phyloP scores from a whole-genome alignment of 2,797 vertebrate species.

The Sebastes trivittatus region DNA sequence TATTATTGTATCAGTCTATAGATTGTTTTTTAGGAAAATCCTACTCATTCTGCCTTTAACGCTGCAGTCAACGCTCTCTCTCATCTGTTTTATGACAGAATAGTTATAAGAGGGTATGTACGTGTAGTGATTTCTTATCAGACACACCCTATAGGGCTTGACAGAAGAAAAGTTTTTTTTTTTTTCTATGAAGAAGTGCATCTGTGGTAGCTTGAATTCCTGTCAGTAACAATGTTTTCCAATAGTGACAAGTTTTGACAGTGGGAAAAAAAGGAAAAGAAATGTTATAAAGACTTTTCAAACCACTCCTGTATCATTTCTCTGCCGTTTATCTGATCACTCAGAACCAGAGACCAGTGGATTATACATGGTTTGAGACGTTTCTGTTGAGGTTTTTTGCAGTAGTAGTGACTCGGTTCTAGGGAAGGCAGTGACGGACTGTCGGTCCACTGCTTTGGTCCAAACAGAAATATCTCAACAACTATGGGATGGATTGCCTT shows the following conservation, averaged over 20 bases:
- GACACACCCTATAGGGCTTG: not conserved
- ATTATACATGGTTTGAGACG: not conserved
- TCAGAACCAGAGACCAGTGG: not conserved
- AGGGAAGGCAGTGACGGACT: not conserved
- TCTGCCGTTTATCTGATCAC: not conserved
- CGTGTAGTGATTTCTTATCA: slow-evolving; percentile 11
- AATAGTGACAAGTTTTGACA: slow-evolving; percentile 2
- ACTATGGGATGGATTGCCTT: not conserved
- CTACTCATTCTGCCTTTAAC: not conserved
- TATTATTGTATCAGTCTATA: no score
- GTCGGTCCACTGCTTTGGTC: not conserved
- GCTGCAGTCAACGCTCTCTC: not conserved
- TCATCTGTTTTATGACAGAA: slow-evolving; percentile 9
- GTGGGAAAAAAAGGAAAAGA: not conserved
- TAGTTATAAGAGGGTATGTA: slow-evolving; percentile 5
- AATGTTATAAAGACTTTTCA: not conserved
- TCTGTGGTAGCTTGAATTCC: slow-evolving; percentile 8
- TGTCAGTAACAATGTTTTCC: slow-evolving; percentile 13
- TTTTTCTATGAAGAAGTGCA: not conserved
- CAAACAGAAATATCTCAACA: not conserved
- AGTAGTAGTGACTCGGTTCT: not conserved
- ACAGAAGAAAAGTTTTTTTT: slow-evolving; percentile 21
- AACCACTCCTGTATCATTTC: not conserved
- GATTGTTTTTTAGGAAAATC: no score
- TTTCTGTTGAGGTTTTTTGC: not conserved